Percentiles rank a stretch among this genome's conserved stretches.
Evolutionary conservation across 2,113 vertebrate genomes (phyloP).

Genomic region (Pomatostomus ruficeps): DNA sequence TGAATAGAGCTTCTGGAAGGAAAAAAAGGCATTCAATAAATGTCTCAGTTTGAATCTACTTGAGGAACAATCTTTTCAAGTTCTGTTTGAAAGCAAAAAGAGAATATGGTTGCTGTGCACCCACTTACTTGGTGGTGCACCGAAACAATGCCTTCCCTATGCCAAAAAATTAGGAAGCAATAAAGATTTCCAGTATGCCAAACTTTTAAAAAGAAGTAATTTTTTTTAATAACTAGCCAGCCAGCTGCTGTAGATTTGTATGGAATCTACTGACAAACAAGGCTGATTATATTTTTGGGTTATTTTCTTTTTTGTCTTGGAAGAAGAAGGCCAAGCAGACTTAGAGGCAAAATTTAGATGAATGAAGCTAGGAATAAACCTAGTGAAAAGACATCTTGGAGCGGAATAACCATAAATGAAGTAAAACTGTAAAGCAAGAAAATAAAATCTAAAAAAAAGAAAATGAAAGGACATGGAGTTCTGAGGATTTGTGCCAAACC

Average conservation of each 20-base stretch:
- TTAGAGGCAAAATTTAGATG: not conserved
- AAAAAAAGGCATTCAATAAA: not conserved
- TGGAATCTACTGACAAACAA: not conserved
- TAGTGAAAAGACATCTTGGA: not conserved
- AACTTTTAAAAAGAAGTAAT: not conserved
- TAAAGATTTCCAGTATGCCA: not conserved
- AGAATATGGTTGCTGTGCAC: not conserved
- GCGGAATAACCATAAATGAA: not conserved
- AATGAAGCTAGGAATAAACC: not conserved
- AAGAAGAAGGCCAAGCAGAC: not conserved
- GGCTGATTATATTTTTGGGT: not conserved
- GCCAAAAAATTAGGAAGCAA: not conserved
- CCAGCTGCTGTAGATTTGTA: not conserved
- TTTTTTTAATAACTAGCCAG: not conserved
- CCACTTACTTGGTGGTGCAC: not conserved
- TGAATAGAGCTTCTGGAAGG: not conserved
- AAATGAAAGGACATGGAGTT: not conserved
- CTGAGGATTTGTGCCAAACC: not conserved
- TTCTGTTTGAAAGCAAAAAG: not conserved
- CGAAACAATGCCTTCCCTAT: not conserved
- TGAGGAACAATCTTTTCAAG: not conserved
- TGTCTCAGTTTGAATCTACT: not conserved
- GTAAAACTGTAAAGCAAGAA: not conserved
- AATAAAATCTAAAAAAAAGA: not conserved
- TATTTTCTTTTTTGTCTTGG: not conserved